These are phyloP conservation scores for Tiliqua scincoides DNA, from an alignment of 2,113 vertebrate genomes.

Conservation along the genomic window DNA sequence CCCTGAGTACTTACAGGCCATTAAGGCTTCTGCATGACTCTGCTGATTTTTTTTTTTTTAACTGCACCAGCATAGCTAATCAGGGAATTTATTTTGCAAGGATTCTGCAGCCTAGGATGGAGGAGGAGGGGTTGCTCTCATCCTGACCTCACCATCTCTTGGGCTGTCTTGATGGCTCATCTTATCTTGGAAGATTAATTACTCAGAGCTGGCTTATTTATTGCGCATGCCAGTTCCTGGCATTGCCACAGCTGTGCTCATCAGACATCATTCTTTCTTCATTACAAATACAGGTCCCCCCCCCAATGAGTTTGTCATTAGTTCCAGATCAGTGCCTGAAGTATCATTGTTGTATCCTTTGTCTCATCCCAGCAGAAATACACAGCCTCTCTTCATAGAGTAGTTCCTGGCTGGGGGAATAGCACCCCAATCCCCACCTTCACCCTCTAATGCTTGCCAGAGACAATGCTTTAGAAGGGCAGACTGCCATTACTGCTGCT, in stretches of 20 bases:
- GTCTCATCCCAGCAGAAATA: neutral
- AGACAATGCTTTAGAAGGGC: neutral
- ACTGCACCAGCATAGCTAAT: neutral
- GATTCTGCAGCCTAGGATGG: neutral
- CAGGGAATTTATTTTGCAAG: neutral
- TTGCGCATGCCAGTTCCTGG: neutral
- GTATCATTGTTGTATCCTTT: neutral
- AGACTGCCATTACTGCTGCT: no score
- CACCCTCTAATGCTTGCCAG: neutral
- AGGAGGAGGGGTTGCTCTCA: neutral
- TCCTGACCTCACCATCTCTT: neutral
- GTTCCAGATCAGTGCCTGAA: neutral
- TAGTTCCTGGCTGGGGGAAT: no score
- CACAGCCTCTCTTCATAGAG: neutral
- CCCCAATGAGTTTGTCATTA: neutral
- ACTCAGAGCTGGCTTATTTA: constrained; percentile 9
- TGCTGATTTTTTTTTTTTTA: neutral
- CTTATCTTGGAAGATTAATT: neutral
- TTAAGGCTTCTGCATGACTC: neutral
- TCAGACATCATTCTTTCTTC: neutral
- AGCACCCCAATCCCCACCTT: neutral
- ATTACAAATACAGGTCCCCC: neutral
- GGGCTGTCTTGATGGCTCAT: neutral
- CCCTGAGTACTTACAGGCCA: neutral
- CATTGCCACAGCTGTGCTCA: neutral